Base-by-base conservation (phyloP, 2,888 invertebrate genomes). In the Acheta domesticus region DNA sequence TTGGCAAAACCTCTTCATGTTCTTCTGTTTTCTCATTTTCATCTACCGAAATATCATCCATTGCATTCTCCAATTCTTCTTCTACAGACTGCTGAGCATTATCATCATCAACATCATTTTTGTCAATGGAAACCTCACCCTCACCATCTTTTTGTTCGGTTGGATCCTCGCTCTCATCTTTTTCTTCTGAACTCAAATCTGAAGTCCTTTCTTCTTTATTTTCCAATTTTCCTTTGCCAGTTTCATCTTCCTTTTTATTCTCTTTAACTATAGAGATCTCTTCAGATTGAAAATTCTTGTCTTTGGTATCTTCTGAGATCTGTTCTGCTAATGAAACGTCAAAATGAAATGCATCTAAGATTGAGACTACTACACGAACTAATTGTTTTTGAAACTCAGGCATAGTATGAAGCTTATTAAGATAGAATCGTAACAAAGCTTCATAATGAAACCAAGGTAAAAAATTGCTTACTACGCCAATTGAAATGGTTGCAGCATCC, bases 371-470 rank as follows among this genome's bases (percentile, higher is more conserved):
- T 80, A 95, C 89, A 80, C 93, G 89, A 12, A 96, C 94, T 80
- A 94, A 88, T 84, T 96, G 95, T 84, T 94, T 96, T 84, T 97
- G 97, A 85, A 92, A 92, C 73, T 94, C 93, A 0, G 91, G 86
- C 12, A 85, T 82, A 12, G 92, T 91, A 1, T 93, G 90, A 85
- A 99, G 89, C 87, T 93, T 92, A 79, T 90, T 89, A 62, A 99
- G 88, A 86, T 96, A 97, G 83, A 91, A 90, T 83, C 93, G 94
- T 5, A 99, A 87, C 62, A 97, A 89, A 0, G 92, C 90, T 84
- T 95, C 93, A 84, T 98, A 98, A 81, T 94, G 93, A 84, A 93
- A 91, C 98, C 98, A 98, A 0, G 97, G 95, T 62, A 97, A 87
- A 77, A 94, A 87, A 83, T 90, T 90, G 84, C 95, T 94, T 79